Base-by-base conservation (phyloP, 2,113 vertebrate species). In the Osmerus mordax region DNA sequence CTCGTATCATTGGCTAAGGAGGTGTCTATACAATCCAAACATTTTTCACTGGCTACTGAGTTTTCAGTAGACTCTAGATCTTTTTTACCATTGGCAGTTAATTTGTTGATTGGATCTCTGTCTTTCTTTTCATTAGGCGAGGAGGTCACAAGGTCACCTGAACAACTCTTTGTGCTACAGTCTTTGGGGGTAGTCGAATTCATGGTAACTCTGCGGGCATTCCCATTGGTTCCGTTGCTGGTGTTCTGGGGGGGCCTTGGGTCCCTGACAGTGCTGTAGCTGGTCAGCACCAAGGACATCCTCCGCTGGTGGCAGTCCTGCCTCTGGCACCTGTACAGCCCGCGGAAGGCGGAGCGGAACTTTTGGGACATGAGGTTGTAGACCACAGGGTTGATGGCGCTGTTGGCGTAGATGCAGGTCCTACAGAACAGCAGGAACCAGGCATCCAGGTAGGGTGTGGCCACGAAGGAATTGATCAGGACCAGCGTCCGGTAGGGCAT, bases 281-380 rank as follows among this genome's bases (percentile, higher is more conserved):
- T 76, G 0, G 83, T 67, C 4, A 87, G 88, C 60, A 88, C 58
- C 13, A 78, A 21, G 0, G 84, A 88, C 15, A 87, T 73, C 0
- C 75, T 80, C 8, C 70, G 80, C 16, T 81, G 82, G 11, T 83
- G 83, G 1, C 32, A 73, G 0, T 84, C 86, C 8, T 66, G 78
- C 0, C 51, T 65, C 32, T 83, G 63, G 32, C 92, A 93, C 1
- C 81, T 83, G 86, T 93, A 95, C 32, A 94, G 88, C 3, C 59
- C 78, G 0, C 85, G 81, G 66, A 93, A 94, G 2, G 93, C 94
- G 0, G 75, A 87, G 67, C 87, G 89, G 73, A 94, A 94, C 86
- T 92, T 93, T 88, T 89, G 92, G 5, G 92, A 95, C 93, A 91
- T 92, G 66, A 91, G 89, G 69, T 93, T 94, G 84, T 94, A 94